These are phyloP conservation scores for Babyrousa celebensis DNA, from an alignment of 2,797 vertebrate species.

Conservation along the genomic window DNA sequence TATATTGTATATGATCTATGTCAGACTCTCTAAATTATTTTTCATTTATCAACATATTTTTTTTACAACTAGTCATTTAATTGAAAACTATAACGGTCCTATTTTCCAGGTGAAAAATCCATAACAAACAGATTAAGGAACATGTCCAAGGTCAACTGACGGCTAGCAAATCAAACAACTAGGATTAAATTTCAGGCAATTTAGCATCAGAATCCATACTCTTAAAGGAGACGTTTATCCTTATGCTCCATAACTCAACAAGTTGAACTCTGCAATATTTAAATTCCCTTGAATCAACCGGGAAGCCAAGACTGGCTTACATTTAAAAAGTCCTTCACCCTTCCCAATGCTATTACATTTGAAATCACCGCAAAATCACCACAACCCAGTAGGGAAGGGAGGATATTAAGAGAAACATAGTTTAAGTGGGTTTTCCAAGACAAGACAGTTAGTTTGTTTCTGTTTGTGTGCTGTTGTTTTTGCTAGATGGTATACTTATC, in stretches of 20 bases:
- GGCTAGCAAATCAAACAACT: slow-evolving; percentile 5
- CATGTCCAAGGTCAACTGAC: slow-evolving; percentile 33
- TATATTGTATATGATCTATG: neutral
- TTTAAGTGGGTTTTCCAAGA: neutral
- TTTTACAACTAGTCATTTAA: neutral
- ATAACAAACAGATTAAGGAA: slow-evolving; percentile 17
- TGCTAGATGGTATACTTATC: neutral
- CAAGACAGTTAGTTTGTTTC: neutral
- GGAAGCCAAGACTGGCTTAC: neutral
- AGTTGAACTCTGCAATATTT: neutral
- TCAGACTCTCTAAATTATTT: neutral
- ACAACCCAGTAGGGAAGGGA: neutral
- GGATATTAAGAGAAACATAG: neutral
- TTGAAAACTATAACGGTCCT: neutral
- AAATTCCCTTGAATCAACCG: neutral
- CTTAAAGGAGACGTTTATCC: neutral
- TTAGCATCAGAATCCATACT: neutral
- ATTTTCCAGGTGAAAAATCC: slow-evolving; percentile 8
- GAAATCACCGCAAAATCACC: neutral
- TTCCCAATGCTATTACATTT: neutral
- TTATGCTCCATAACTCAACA: neutral
- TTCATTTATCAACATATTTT: neutral
- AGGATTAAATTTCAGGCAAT: slow-evolving; percentile 5
- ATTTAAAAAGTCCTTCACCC: neutral
- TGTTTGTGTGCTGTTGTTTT: neutral